Base-by-base conservation (phyloP, 2,797 vertebrate genomes). In the Oryzias dopingdopingensis region DNA sequence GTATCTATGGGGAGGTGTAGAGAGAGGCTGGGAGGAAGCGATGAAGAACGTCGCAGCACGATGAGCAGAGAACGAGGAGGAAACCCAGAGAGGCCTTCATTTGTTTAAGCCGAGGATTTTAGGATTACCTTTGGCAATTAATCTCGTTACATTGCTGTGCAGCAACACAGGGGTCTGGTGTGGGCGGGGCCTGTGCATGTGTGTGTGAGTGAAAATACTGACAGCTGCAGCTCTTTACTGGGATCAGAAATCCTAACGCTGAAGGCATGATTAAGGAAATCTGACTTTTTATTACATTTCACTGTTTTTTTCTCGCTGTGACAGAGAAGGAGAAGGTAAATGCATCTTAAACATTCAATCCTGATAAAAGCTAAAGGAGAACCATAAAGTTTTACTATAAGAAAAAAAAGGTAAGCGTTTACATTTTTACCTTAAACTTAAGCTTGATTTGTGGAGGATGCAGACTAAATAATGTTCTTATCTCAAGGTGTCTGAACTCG, bases 61-160 rank as follows among this genome's bases (percentile, higher is more conserved):
- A 51, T 32, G 69, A 65, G 56, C 0, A 56, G 58, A 61, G 72
- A 57, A 70, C 77, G 60, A 68, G 67, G 67, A 45, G 67, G 63
- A 67, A 67, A 48, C 14, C 7, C 42, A 43, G 18, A 51, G 77
- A 70, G 59, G 55, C 74, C 78, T 88, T 88, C 67, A 88, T 89
- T 89, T 89, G 83, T 80, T 83, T 90, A 88, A 91, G 54, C 73
- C 55, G 12, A 52, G 88, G 89, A 90, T 91, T 90, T 88, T 45
- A 67, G 86, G 90, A 91, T 92, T 91, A 92, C 80, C 82, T 83
- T 83, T 69, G 72, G 59, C 83, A 86, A 87, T 87, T 89, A 89
- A 91, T 91, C 90, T 80, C 44, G 77, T 89, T 91, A 90, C 52
- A 71, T 58, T 1, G 71, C 67, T 52, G 67, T 40, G 40, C 67